Evolutionary conservation across 2,113 vertebrate genomes (phyloP).

Genomic region (Tenebrosternarchus preto): DNA sequence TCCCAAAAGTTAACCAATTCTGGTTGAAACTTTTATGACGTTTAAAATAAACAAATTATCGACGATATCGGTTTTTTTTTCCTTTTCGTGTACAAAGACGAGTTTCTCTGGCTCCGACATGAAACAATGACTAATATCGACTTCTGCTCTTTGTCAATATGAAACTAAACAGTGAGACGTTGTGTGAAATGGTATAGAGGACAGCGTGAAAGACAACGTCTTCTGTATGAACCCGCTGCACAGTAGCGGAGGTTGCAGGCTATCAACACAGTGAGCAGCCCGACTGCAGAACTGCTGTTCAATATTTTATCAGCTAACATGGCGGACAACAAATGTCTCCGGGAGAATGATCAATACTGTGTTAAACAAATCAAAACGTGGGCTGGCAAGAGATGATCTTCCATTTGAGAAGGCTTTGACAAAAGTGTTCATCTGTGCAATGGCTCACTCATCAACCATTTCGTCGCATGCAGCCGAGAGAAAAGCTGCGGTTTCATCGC

Average conservation of each 20-base stretch:
- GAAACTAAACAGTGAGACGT: too few relatives aligned
- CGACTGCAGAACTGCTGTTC: too few relatives aligned
- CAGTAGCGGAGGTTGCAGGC: not conserved
- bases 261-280: not conserved
- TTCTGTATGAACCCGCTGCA: too few relatives aligned
- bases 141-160: too few relatives aligned
- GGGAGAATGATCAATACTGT: not conserved
- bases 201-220: too few relatives aligned
- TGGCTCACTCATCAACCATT: slow-evolving; percentile 58
- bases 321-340: slow-evolving; percentile 15
- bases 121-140: not conserved
- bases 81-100: too few relatives aligned
- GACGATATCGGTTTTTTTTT: too few relatives aligned
- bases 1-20: not conserved
- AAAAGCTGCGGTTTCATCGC: slow-evolving; percentile 49
- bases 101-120: not conserved
- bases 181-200: too few relatives aligned
- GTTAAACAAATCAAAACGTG: not conserved
- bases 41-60: not conserved
- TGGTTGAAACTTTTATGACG: not conserved
- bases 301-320: slow-evolving; percentile 12
- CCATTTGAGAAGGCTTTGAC: not conserved
- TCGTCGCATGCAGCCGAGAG: slow-evolving; percentile 49
- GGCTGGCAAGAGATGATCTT: slow-evolving; percentile 7
- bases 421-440: slow-evolving; percentile 8